Conservation (phyloP, 2,888 invertebrate species). For the Drosophila macrospina region DNA sequence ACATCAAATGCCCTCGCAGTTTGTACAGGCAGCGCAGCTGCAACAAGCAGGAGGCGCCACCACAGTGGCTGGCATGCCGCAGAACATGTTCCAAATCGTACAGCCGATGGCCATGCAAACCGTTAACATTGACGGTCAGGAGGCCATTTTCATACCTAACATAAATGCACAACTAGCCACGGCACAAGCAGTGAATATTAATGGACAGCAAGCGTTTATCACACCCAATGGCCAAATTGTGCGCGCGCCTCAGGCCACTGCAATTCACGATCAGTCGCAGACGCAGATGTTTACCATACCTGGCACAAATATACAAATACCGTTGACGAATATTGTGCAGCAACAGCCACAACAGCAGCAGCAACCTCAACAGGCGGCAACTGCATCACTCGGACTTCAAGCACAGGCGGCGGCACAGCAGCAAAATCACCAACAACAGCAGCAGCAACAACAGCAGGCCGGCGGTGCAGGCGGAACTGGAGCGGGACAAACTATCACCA, state of each 20-base stretch:
- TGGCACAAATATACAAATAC: slow-evolving; percentile 87
- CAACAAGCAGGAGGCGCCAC: slow-evolving; percentile 40
- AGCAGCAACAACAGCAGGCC: slow-evolving; percentile 67
- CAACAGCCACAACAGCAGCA: slow-evolving; percentile 77
- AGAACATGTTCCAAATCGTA: slow-evolving; percentile 86
- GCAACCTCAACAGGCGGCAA: slow-evolving; percentile 44
- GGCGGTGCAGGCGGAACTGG: slow-evolving; percentile 36
- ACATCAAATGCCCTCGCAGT: slow-evolving; percentile 80
- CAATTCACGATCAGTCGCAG: slow-evolving; percentile 88
- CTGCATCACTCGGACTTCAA: slow-evolving; percentile 7
- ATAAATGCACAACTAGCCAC: slow-evolving; percentile 86
- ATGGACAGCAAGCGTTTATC: slow-evolving; percentile 87
- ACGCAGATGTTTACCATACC: slow-evolving; percentile 87
- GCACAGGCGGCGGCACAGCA: slow-evolving; percentile 17
- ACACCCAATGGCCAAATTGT: slow-evolving; percentile 90
- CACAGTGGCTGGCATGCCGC: slow-evolving; percentile 55
- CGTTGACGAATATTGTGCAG: slow-evolving; percentile 81
- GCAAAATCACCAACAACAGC: slow-evolving; percentile 49
- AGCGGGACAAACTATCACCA: slow-evolving; percentile 79
- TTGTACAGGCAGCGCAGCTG: slow-evolving; percentile 60
- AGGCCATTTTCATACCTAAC: slow-evolving; percentile 95
- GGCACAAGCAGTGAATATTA: slow-evolving; percentile 87
- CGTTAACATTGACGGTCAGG: slow-evolving; percentile 96
- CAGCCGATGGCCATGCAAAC: slow-evolving; percentile 92
- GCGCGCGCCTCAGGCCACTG: slow-evolving; percentile 87